Conservation (phyloP, 2,113 vertebrate genomes). For the Nycticebus coucang region DNA sequence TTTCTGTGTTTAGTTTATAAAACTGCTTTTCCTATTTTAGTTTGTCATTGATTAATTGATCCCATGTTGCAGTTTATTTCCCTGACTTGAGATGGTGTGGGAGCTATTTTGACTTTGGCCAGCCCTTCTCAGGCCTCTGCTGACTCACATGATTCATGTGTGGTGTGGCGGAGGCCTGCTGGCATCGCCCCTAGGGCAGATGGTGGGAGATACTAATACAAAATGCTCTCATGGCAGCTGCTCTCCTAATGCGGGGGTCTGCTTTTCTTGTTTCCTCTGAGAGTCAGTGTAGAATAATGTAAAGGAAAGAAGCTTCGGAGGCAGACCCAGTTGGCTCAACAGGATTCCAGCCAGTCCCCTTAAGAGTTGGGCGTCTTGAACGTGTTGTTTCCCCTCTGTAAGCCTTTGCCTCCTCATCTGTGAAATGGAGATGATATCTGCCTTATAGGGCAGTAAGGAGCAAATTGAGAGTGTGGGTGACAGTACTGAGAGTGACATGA, state of each 20-base stretch:
- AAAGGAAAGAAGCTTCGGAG: background rate
- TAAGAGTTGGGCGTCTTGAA: background rate
- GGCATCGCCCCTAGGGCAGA: background rate
- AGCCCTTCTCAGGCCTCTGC: slow-evolving; percentile 40
- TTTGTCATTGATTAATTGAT: slow-evolving; percentile 80
- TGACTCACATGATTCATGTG: slow-evolving; percentile 39
- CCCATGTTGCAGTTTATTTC: slow-evolving; percentile 73
- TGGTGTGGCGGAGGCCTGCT: background rate
- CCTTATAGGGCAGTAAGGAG: background rate
- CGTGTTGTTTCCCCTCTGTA: background rate
- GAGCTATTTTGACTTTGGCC: slow-evolving; percentile 80
- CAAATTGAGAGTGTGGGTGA: background rate
- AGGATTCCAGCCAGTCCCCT: background rate
- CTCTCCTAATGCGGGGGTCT: background rate
- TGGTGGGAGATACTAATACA: background rate
- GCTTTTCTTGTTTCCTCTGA: background rate
- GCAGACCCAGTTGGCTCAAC: background rate
- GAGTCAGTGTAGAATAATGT: background rate
- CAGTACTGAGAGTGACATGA: background rate
- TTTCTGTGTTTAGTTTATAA: slow-evolving; percentile 71
- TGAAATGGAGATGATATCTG: background rate
- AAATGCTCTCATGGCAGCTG: background rate
- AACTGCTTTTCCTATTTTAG: slow-evolving; percentile 74
- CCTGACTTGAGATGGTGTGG: slow-evolving; percentile 71
- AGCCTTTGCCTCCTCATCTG: background rate